These are phyloP conservation scores for Synanceia verrucosa DNA, from an alignment of 2,797 vertebrate genomes.

Conservation along the genomic window DNA sequence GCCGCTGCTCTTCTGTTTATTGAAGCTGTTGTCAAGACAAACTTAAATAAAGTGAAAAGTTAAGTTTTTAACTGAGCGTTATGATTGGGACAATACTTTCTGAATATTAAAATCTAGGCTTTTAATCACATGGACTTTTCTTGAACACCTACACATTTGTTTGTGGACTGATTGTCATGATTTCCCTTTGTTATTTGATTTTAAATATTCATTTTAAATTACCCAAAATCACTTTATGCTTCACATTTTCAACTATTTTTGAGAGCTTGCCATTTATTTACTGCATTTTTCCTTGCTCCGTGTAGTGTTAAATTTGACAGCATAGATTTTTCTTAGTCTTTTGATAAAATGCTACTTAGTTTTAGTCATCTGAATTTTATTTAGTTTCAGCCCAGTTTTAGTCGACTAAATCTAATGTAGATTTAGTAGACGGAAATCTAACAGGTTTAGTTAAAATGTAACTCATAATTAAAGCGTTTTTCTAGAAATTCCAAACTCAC, in stretches of 20 bases:
- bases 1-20: neutral
- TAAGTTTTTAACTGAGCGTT: constrained; percentile 25
- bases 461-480: too few species aligned
- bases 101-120: neutral
- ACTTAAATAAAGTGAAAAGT: too few species aligned
- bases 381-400: too few species aligned
- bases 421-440: too few species aligned
- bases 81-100: neutral
- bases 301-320: too few species aligned
- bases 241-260: neutral
- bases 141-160: neutral
- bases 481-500: too few species aligned
- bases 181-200: neutral
- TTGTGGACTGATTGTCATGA: neutral
- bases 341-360: too few species aligned
- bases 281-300: neutral
- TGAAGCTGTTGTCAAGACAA: constrained; percentile 33
- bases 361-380: too few species aligned
- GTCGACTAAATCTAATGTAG: too few species aligned
- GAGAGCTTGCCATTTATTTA: neutral
- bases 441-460: too few species aligned
- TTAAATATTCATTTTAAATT: neutral
- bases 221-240: neutral
- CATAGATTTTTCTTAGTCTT: too few species aligned
- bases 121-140: neutral